Conservation (phyloP, 2,888 invertebrate genomes). For the Gymnosoma rotundatum region DNA sequence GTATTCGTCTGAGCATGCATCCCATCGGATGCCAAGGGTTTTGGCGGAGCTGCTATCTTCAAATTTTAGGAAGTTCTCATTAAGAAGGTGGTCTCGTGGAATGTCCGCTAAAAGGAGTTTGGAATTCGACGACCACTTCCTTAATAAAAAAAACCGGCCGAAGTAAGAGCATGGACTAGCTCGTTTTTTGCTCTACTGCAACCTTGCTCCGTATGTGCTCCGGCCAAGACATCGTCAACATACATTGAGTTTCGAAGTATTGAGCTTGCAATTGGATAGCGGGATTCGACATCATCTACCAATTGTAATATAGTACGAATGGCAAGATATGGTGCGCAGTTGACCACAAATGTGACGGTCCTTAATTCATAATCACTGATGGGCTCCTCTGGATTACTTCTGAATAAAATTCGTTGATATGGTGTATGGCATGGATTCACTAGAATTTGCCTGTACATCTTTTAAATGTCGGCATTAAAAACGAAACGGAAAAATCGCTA, state of each 20-base stretch:
- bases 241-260: slow-evolving; percentile 54
- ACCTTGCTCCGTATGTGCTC: too few species aligned
- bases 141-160: too few species aligned
- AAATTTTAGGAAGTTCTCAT: neutral
- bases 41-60: slow-evolving; percentile 1
- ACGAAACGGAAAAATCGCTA: too few species aligned
- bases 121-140: neutral
- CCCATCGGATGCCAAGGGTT: neutral
- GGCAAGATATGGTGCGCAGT: slow-evolving; percentile 65
- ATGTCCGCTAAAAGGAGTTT: neutral
- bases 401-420: slow-evolving; percentile 7
- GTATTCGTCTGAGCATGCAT: slow-evolving; percentile 5
- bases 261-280: slow-evolving; percentile 13
- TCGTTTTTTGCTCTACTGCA: neutral
- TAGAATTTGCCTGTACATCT: too few species aligned
- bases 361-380: slow-evolving; percentile 32
- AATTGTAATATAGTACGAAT: slow-evolving; percentile 61
- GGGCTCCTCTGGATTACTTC: neutral
- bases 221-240: slow-evolving; percentile 37
- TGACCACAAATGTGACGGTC: slow-evolving; percentile 62
- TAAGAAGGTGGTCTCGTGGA: neutral
- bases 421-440: too few species aligned
- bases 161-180: neutral
- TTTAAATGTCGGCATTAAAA: neutral
- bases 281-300: too few species aligned